A percentile compares a stretch with the other conserved stretches of the same genome.
phyloP scores from a whole-genome alignment of 1,140 invertebrate species.

The Leucophenga varia region DNA sequence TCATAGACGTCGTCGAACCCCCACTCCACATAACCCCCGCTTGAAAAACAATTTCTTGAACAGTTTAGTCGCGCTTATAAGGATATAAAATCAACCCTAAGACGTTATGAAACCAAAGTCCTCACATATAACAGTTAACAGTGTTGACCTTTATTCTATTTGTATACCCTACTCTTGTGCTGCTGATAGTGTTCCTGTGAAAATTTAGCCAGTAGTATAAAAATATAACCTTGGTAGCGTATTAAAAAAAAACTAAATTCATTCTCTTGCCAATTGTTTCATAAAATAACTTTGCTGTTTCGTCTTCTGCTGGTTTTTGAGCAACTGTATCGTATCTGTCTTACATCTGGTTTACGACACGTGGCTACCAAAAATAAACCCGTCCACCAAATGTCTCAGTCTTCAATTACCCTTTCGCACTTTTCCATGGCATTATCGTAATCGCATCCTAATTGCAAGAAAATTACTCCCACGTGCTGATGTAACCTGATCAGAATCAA shows the following conservation, averaged over 20 bases:
- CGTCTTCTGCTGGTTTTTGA: background rate
- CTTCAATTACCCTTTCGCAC: slow-evolving; percentile 49
- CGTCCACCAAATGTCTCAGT: too few relatives aligned
- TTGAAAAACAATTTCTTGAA: slow-evolving; percentile 7
- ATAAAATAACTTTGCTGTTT: too few relatives aligned
- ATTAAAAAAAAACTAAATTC: too few relatives aligned
- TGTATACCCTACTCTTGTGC: background rate
- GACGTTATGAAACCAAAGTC: slow-evolving; percentile 15
- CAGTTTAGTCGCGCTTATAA: slow-evolving; percentile 29
- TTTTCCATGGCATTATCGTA: slow-evolving; percentile 46
- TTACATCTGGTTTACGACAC: background rate
- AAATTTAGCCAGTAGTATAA: too few relatives aligned
- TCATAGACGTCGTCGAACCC: background rate
- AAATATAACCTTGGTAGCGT: too few relatives aligned
- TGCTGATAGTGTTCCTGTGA: background rate
- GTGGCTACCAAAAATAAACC: too few relatives aligned
- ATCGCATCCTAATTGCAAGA: slow-evolving; percentile 56
- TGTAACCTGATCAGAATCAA: slow-evolving; percentile 45
- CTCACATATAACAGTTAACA: background rate
- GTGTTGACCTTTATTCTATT: background rate
- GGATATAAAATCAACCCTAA: slow-evolving; percentile 37
- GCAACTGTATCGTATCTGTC: background rate
- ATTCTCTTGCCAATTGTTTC: too few relatives aligned
- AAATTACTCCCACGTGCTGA: slow-evolving; percentile 55
- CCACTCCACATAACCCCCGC: background rate